phyloP scores from a whole-genome alignment of 2,113 vertebrate species.

The Noturus placidus region DNA sequence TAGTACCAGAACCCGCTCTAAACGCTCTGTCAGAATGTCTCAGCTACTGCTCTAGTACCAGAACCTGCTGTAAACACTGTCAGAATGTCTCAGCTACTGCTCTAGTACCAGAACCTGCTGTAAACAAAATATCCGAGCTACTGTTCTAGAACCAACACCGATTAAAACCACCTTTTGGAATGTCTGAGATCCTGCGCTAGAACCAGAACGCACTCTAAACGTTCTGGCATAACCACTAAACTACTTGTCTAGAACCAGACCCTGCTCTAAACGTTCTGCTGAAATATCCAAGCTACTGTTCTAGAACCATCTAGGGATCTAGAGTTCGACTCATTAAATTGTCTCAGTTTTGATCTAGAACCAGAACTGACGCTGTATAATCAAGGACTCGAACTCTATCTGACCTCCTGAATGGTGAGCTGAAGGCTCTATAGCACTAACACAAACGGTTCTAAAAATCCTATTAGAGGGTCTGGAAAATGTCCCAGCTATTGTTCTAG shows the following conservation, averaged over 20 bases:
- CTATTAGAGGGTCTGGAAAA: slow-evolving; percentile 7
- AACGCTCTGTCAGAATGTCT: background rate
- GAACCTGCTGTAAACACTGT: background rate
- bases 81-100: background rate
- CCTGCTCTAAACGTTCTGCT: background rate
- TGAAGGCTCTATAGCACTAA: background rate
- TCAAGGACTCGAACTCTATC: background rate
- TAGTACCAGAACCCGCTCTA: background rate
- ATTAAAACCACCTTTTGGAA: background rate
- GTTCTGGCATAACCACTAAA: background rate
- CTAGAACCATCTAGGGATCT: background rate
- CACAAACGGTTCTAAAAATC: background rate
- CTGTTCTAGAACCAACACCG: background rate
- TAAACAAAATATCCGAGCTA: background rate
- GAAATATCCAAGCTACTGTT: background rate
- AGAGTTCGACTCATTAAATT: background rate
- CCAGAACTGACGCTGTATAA: background rate
- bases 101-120: background rate
- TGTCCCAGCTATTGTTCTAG: slow-evolving; percentile 13
- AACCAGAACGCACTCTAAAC: background rate
- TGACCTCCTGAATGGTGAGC: background rate
- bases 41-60: background rate
- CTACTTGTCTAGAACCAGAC: background rate
- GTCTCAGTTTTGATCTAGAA: background rate
- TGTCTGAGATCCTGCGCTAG: background rate